phyloP scores from a whole-genome alignment of 2,113 vertebrate genomes.

The Podocnemis expansa region DNA sequence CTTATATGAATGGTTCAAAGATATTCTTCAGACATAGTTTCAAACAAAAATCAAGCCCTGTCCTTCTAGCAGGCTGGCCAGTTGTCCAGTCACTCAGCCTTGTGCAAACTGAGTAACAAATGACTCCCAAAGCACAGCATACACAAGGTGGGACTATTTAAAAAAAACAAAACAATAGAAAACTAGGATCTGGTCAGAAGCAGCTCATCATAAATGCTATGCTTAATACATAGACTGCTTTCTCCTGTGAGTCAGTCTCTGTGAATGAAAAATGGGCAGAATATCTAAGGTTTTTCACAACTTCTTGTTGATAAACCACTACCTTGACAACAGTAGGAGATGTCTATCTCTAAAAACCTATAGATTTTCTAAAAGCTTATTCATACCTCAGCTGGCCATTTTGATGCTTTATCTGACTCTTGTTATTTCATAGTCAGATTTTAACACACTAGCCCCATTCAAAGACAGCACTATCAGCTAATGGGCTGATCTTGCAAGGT shows the following conservation, averaged over 20 bases:
- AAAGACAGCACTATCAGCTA: neutral
- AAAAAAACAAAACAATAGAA: neutral
- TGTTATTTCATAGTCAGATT: neutral
- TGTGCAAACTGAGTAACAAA: neutral
- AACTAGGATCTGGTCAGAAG: neutral
- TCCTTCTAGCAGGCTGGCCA: neutral
- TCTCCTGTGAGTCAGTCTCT: neutral
- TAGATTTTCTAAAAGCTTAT: neutral
- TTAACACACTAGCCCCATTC: neutral
- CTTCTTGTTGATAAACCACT: neutral
- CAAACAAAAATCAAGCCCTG: neutral
- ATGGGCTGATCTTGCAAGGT: neutral
- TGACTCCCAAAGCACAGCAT: neutral
- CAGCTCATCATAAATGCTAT: neutral
- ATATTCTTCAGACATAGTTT: accelerated
- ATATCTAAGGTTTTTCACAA: neutral
- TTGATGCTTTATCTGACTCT: neutral
- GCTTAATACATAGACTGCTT: neutral
- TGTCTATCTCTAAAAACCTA: neutral
- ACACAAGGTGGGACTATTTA: neutral
- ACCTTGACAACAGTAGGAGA: neutral
- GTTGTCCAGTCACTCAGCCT: neutral
- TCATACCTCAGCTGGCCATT: neutral
- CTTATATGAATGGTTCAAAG: neutral
- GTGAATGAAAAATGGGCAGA: neutral